Conservation (phyloP, 2,797 vertebrate genomes). For the Scolopax rusticola region DNA sequence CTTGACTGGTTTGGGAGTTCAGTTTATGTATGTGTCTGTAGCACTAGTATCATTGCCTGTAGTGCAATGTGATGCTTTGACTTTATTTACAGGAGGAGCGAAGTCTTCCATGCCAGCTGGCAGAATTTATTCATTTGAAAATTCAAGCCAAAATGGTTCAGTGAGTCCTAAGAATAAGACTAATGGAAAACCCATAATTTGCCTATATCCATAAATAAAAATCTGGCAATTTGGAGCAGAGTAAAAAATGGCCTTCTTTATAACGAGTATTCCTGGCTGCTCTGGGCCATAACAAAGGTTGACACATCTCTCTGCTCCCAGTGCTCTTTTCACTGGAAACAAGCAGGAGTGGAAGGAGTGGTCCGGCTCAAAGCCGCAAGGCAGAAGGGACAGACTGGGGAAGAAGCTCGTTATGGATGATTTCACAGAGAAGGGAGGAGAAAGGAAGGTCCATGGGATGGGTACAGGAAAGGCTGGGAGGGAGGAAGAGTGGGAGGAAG, state of each 20-base stretch:
- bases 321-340: background rate
- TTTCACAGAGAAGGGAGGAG: background rate
- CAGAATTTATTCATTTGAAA: background rate
- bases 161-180: background rate
- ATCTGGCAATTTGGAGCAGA: background rate
- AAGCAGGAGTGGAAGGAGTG: background rate
- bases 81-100: background rate
- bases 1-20: background rate
- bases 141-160: background rate
- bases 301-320: background rate
- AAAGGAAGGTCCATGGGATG: background rate
- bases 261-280: background rate
- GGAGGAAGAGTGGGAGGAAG: background rate
- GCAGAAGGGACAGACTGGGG: background rate
- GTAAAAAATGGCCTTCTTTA: background rate
- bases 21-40: background rate
- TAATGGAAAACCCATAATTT: conserved; percentile 1
- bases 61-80: background rate
- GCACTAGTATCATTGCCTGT: background rate
- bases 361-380: background rate
- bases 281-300: background rate
- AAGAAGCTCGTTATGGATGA: background rate
- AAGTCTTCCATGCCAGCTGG: background rate
- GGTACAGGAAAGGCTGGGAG: background rate
- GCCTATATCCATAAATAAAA: background rate